These are phyloP conservation scores for Marmota monax DNA, from an alignment of 2,113 vertebrate species.

Conservation along the genomic window DNA sequence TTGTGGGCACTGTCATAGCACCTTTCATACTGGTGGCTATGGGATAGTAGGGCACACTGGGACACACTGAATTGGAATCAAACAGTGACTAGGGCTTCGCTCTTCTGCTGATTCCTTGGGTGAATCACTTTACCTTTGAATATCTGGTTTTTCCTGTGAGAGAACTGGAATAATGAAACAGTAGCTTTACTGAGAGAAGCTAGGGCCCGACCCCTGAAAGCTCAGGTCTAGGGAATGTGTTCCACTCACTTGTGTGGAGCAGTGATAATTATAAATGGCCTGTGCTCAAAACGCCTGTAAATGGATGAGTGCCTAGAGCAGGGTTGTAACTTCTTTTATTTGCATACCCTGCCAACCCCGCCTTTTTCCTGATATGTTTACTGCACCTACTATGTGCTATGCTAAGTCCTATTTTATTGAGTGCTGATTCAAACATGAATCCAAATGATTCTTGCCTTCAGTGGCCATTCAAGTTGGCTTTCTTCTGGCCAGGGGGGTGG, in stretches of 20 bases:
- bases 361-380: not conserved
- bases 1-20: not conserved
- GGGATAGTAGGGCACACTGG: not conserved
- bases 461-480: not conserved
- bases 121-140: not conserved
- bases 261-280: not conserved
- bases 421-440: not conserved
- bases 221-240: not conserved
- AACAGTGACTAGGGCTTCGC: not conserved
- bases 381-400: not conserved
- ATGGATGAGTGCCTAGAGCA: not conserved
- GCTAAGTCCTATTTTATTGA: not conserved
- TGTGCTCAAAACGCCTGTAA: not conserved
- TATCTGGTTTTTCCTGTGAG: not conserved
- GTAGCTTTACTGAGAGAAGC: constrained; percentile 6
- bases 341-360: not conserved
- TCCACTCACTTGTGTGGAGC: not conserved
- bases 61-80: not conserved
- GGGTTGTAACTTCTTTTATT: not conserved
- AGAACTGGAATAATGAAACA: not conserved
- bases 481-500: not conserved
- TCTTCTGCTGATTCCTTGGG: not conserved
- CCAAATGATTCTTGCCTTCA: not conserved
- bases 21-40: not conserved
- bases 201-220: not conserved